Evolutionary conservation across 2,888 invertebrate species (phyloP), one percentile per base, ranked within the genome.

Genomic region (Lepeophtheirus nordmannii): DNA sequence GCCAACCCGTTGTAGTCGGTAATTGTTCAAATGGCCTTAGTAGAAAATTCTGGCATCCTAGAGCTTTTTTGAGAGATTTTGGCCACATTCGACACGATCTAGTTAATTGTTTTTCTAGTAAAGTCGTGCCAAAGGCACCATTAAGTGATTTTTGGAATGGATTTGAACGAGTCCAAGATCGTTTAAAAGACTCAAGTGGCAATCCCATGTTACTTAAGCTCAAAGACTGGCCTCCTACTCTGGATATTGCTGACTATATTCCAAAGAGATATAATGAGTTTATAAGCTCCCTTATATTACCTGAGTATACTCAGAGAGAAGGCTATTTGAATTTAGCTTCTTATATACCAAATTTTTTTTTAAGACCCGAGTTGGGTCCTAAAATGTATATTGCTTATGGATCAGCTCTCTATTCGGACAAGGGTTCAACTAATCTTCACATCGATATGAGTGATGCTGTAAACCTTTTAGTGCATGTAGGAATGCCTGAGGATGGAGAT

Each of bases 361-460:
- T 93, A 11, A 83, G 88, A 30, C 96, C 96, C 0, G 97, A 97
- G 76, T 79, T 97, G 37, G 96, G 96, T 0, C 97, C 96, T 0
- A 96, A 96, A 77, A 93, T 97, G 93, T 97, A 97, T 78, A 94
- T 89, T 71, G 96, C 97, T 7, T 97, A 97, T 75, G 96, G 96
- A 53, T 88, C 89, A 23, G 87, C 89, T 0, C 73, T 82, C 56
- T 81, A 84, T 74, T 83, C 86, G 0, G 82, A 82, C 67, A 89
- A 89, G 74, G 96, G 92, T 46, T 94, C 96, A 1, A 97, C 96
- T 58, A 96, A 96, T 77, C 82, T 97, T 62, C 97, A 97, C 77
- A 79, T 97, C 70, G 97, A 97, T 76, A 89, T 97, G 41, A 92
- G 92, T 38, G 96, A 97, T 77, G 96, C 96, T 10, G 92, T 94